A percentile compares a stretch with the other conserved stretches of the same genome.
phyloP scores from a whole-genome alignment of 2,888 invertebrate species.

The Mechanitis mazaeus region DNA sequence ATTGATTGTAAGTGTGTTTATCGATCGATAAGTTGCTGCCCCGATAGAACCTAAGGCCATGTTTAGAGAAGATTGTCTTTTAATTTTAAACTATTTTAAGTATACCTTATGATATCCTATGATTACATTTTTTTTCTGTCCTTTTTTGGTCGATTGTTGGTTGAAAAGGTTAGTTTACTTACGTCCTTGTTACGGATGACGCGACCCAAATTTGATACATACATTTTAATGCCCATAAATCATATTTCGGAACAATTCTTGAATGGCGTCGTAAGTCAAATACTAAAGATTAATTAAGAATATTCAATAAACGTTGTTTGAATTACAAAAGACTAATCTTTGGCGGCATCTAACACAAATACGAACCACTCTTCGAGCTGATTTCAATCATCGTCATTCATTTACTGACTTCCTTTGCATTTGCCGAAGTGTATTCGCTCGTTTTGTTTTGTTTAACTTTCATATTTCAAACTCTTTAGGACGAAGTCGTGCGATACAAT shows the following conservation, averaged over 20 bases:
- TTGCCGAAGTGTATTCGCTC: slow-evolving; percentile 64
- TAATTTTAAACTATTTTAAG: slow-evolving; percentile 66
- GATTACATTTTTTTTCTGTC: slow-evolving; percentile 48
- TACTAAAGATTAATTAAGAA: slow-evolving; percentile 71
- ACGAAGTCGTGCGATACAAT: slow-evolving; percentile 45
- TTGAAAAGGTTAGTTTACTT: slow-evolving; percentile 47
- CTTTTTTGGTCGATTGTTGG: slow-evolving; percentile 10
- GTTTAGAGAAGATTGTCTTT: slow-evolving; percentile 68
- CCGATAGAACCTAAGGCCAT: slow-evolving; percentile 51
- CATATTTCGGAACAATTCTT: slow-evolving; percentile 37
- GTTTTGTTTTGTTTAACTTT: slow-evolving; percentile 73
- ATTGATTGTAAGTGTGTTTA: slow-evolving; percentile 70
- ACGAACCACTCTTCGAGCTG: slow-evolving; percentile 62
- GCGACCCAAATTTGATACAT: slow-evolving; percentile 25
- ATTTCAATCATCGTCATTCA: slow-evolving; percentile 74
- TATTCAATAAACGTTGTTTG: slow-evolving; percentile 72
- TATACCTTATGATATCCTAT: slow-evolving; percentile 50
- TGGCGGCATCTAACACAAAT: slow-evolving; percentile 74
- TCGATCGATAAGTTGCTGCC: slow-evolving; percentile 72
- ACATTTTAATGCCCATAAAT: slow-evolving; percentile 37
- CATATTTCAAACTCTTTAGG: slow-evolving; percentile 62
- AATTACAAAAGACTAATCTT: slow-evolving; percentile 74
- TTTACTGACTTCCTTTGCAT: slow-evolving; percentile 72
- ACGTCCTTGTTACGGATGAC: slow-evolving; percentile 10
- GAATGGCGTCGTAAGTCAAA: slow-evolving; percentile 59